These are phyloP conservation scores for Rhegmatorhina hoffmannsi DNA, from an alignment of 2,113 vertebrate species.

Conservation along the genomic window DNA sequence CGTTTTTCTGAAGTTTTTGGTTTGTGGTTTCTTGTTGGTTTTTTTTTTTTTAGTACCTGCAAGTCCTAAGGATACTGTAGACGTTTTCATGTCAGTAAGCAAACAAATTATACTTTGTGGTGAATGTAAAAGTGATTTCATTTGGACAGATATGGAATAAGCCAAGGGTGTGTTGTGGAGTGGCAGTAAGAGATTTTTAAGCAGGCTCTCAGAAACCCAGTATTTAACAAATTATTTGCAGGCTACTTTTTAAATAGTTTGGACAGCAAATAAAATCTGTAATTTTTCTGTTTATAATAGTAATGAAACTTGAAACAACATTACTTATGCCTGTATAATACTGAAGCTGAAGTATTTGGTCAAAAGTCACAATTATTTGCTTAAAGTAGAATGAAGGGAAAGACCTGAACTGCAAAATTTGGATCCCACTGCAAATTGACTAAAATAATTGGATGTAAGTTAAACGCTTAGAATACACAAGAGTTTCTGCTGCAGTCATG, in stretches of 20 bases:
- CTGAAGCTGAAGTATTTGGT: neutral
- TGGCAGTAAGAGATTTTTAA: neutral
- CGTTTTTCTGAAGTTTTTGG: neutral
- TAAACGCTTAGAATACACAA: neutral
- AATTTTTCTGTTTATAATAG: neutral
- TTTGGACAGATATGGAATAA: neutral
- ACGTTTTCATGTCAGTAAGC: neutral
- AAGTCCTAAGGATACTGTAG: neutral
- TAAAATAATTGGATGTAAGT: neutral
- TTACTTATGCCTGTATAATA: neutral
- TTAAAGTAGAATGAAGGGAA: neutral
- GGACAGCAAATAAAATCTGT: neutral
- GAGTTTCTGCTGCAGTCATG: neutral
- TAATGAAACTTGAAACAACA: neutral
- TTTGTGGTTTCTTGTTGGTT: neutral
- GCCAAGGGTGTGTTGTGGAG: neutral
- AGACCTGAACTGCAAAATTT: neutral
- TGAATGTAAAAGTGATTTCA: neutral
- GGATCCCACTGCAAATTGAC: neutral
- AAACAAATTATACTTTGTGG: neutral
- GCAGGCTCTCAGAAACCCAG: neutral
- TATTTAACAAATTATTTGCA: neutral
- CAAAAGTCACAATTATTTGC: neutral
- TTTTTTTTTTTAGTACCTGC: neutral
- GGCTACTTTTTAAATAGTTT: neutral